Evolutionary conservation across 2,113 vertebrate species (phyloP).

Genomic region (Boleophthalmus pectinirostris): DNA sequence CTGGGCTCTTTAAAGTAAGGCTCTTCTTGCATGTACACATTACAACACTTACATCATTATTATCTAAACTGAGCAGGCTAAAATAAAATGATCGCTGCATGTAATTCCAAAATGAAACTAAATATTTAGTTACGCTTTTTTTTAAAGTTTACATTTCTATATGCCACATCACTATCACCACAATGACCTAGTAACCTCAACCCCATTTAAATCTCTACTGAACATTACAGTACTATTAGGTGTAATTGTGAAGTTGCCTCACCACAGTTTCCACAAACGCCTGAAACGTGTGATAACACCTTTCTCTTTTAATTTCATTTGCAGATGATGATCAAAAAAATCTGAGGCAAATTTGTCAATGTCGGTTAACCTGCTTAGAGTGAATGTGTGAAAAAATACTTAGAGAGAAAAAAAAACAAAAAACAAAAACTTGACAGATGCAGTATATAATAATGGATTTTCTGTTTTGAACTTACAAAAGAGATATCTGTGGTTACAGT

Average conservation of each 20-base stretch:
- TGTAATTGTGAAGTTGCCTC: constrained; percentile 47
- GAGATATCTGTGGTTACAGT: too few species aligned
- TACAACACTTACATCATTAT: too few species aligned
- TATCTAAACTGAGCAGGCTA: too few species aligned
- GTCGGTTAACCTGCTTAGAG: constrained; percentile 13
- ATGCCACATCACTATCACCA: constrained; percentile 48
- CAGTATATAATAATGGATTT: too few species aligned
- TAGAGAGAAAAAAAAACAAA: constrained; percentile 1
- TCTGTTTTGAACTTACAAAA: too few species aligned
- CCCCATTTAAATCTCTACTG: constrained; percentile 28
- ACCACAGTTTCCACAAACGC: constrained; percentile 63
- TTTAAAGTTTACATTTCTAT: neutral
- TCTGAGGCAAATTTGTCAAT: constrained; percentile 14
- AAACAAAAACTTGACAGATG: neutral
- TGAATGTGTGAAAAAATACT: constrained; percentile 32
- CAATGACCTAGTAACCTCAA: constrained; percentile 43
- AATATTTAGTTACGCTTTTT: neutral
- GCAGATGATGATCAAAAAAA: constrained; percentile 47
- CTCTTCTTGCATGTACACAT: too few species aligned
- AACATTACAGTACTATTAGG: constrained; percentile 35
- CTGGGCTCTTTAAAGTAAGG: too few species aligned
- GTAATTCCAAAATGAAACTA: neutral
- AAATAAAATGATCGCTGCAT: too few species aligned
- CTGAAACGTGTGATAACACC: constrained; percentile 56
- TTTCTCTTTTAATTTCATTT: constrained; percentile 26